Evolutionary conservation across 2,888 invertebrate genomes (phyloP).

Genomic region (Nephrotoma flavescens): DNA sequence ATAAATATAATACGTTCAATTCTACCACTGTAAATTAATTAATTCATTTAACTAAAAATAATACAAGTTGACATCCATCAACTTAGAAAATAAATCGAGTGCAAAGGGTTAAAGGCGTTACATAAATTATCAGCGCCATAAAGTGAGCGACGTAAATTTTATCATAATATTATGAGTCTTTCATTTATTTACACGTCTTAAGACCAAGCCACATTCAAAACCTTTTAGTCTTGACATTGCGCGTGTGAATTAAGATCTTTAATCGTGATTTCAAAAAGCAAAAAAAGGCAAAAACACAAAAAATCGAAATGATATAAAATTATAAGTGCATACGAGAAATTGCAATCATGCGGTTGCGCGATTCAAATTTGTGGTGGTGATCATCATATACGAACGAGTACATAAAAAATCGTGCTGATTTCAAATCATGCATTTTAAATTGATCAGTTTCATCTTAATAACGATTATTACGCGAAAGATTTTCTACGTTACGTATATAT

Average conservation of each 20-base stretch:
- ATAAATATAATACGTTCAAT: too few relatives aligned
- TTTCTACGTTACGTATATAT: not conserved
- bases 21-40: too few relatives aligned
- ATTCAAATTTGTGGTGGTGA: not conserved
- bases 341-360: not conserved
- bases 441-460: not conserved
- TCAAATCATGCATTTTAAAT: constrained; percentile 1
- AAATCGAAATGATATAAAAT: not conserved
- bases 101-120: not conserved
- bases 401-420: not conserved
- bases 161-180: not conserved
- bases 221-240: not conserved
- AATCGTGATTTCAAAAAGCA: not conserved
- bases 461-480: not conserved
- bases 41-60: too few relatives aligned
- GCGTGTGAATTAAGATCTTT: constrained; percentile 2
- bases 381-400: not conserved
- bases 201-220: not conserved
- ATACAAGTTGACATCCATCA: too few relatives aligned
- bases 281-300: not conserved
- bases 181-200: not conserved
- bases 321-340: not conserved
- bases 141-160: not conserved
- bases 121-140: not conserved
- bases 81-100: too few relatives aligned